Conservation (phyloP, 2,888 invertebrate species). For the Anthrax anthrax region DNA sequence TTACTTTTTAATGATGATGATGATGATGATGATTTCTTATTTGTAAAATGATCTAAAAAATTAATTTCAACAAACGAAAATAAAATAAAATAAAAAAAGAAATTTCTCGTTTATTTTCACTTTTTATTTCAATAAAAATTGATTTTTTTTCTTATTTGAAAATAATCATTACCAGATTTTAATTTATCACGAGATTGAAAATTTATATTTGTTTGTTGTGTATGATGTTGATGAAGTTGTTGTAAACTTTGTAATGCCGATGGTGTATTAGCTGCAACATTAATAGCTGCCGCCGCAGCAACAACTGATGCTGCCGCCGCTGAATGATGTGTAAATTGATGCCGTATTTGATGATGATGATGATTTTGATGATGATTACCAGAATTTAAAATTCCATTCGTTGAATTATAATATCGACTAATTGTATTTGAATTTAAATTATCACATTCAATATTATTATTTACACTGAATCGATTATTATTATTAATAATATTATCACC, state of each 20-base stretch:
- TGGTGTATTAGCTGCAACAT: slow-evolving; percentile 20
- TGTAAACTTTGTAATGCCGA: slow-evolving; percentile 33
- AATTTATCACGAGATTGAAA: slow-evolving; percentile 28
- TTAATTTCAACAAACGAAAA: not conserved
- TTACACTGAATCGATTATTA: slow-evolving; percentile 22
- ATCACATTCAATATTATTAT: slow-evolving; percentile 27
- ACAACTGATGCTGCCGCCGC: slow-evolving; percentile 12
- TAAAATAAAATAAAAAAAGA: not conserved
- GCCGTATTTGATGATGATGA: slow-evolving; percentile 4
- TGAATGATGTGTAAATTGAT: slow-evolving; percentile 15
- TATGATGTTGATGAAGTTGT: slow-evolving; percentile 33
- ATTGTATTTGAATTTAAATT: slow-evolving; percentile 15
- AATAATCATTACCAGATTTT: slow-evolving; percentile 7
- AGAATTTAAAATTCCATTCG: not conserved
- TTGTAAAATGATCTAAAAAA: slow-evolving; percentile 10
- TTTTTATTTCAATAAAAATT: too few species aligned
- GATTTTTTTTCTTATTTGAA: too few species aligned
- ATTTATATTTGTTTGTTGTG: slow-evolving; percentile 23
- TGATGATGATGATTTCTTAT: slow-evolving; percentile 27
- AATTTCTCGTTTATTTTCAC: not conserved
- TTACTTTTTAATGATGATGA: slow-evolving; percentile 47
- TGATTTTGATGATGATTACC: not conserved
- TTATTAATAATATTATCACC: slow-evolving; percentile 13
- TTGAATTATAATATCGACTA: slow-evolving; percentile 14
- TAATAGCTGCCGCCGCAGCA: slow-evolving; percentile 22